Conservation (phyloP, 2,797 vertebrate genomes). For the Sphenodon punctatus region DNA sequence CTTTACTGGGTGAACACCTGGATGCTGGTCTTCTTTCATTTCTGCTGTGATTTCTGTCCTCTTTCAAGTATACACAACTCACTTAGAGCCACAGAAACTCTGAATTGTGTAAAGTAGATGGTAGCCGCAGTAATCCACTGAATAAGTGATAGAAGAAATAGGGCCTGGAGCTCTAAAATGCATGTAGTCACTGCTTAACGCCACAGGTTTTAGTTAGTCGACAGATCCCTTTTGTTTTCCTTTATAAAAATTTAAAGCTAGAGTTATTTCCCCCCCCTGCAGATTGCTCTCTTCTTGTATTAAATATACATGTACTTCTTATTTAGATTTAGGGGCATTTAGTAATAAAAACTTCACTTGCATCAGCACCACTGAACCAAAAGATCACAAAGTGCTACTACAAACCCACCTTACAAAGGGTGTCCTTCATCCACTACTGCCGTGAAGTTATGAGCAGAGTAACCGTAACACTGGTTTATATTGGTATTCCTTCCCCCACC, state of each 20-base stretch:
- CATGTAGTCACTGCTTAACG: background rate
- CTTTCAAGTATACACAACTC: too few relatives aligned
- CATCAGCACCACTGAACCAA: background rate
- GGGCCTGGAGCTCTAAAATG: background rate
- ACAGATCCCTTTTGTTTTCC: background rate
- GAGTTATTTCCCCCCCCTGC: background rate
- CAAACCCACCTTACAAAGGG: background rate
- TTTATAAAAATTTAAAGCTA: background rate
- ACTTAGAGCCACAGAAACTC: background rate
- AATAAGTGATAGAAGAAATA: background rate
- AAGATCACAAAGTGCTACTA: background rate
- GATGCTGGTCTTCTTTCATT: too few relatives aligned
- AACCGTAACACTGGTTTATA: background rate
- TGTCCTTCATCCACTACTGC: background rate
- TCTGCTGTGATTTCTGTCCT: too few relatives aligned
- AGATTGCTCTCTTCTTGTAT: background rate
- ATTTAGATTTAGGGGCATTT: background rate
- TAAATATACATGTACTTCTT: constrained; percentile 7
- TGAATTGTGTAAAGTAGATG: background rate
- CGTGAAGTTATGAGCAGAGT: background rate
- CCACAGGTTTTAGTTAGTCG: too few relatives aligned
- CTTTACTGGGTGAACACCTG: too few relatives aligned
- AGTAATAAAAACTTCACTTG: background rate
- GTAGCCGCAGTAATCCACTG: too few relatives aligned
- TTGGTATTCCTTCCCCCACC: background rate